Percentiles rank a stretch among this genome's conserved stretches.
phyloP scores from a whole-genome alignment of 2,888 invertebrate species.

The Microplitis manilae region DNA sequence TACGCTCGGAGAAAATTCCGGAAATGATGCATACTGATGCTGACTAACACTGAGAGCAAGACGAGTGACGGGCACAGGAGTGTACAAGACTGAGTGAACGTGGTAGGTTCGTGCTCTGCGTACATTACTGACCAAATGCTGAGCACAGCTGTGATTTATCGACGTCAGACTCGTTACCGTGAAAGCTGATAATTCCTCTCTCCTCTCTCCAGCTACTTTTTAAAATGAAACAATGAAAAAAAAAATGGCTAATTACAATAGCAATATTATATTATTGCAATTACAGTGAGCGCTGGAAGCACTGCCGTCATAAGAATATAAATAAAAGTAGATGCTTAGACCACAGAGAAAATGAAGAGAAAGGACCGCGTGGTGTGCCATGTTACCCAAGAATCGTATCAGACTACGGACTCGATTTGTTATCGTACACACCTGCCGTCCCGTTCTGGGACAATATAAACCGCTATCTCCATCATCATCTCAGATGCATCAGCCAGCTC shows the following conservation, averaged over 20 bases:
- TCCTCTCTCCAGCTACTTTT: conserved; percentile 25
- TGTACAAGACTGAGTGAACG: neutral
- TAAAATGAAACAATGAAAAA: neutral
- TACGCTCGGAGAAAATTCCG: conserved; percentile 45
- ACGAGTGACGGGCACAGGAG: neutral
- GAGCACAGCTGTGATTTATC: conserved; percentile 64
- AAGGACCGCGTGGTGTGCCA: conserved; percentile 34
- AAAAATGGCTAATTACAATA: conserved; percentile 2
- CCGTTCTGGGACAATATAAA: conserved; percentile 63
- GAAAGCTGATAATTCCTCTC: conserved; percentile 58
- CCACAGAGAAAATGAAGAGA: conserved; percentile 25
- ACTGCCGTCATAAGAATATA: conserved; percentile 1
- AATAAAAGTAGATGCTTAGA: conserved; percentile 1
- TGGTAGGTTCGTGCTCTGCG: conserved; percentile 25
- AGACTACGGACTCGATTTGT: conserved; percentile 59
- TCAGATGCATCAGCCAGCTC: conserved; percentile 52
- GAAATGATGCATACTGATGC: conserved; percentile 33
- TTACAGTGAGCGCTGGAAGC: neutral
- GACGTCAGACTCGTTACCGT: conserved; percentile 66
- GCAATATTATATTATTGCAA: conserved; percentile 1
- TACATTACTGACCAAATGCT: conserved; percentile 42
- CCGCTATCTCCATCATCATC: conserved; percentile 62
- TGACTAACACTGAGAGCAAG: too few relatives aligned
- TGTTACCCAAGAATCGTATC: conserved; percentile 45
- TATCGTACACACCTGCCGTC: conserved; percentile 64